These are phyloP conservation scores for Cosmopolites sordidus DNA, from an alignment of 2,888 invertebrate genomes.

Conservation along the genomic window DNA sequence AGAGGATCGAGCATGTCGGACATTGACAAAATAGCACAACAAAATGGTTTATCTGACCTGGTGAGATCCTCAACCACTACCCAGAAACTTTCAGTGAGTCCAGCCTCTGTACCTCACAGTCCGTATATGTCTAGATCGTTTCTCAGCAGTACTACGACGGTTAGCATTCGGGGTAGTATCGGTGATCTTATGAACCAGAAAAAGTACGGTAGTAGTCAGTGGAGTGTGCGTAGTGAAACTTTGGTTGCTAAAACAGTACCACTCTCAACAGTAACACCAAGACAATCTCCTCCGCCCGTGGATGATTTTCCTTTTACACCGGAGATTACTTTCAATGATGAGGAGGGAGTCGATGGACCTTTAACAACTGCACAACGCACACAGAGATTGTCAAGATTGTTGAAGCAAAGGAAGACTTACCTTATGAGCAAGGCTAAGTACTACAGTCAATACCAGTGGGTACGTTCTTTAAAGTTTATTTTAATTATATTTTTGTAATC, in stretches of 20 bases:
- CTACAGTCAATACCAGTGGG: conserved; percentile 17
- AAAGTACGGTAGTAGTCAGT: conserved; percentile 66
- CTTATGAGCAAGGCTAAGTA: conserved; percentile 26
- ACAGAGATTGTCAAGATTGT: conserved; percentile 61
- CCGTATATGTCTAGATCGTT: conserved; percentile 52
- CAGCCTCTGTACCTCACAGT: conserved; percentile 52
- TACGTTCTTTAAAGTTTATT: too few relatives aligned
- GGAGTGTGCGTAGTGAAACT: conserved; percentile 68
- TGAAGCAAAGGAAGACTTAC: conserved; percentile 58
- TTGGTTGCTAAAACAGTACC: conserved; percentile 69
- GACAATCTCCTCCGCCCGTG: conserved; percentile 53
- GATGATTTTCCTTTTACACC: conserved; percentile 24
- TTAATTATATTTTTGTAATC: too few relatives aligned
- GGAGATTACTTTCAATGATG: conserved; percentile 34
- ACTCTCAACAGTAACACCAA: conserved; percentile 63
- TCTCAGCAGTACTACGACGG: conserved; percentile 40
- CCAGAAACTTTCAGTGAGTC: conserved; percentile 47
- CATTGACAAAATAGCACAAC: conserved; percentile 57
- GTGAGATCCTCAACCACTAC: conserved; percentile 50
- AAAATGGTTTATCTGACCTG: conserved; percentile 46
- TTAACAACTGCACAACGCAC: conserved; percentile 67
- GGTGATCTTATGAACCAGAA: conserved; percentile 76
- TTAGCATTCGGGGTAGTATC: conserved; percentile 49
- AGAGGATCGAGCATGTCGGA: conserved; percentile 71
- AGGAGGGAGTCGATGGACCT: conserved; percentile 51